Evolutionary conservation across 2,113 vertebrate genomes (phyloP), one percentile per base, ranked within the genome.

Genomic region (Etia nguti): DNA sequence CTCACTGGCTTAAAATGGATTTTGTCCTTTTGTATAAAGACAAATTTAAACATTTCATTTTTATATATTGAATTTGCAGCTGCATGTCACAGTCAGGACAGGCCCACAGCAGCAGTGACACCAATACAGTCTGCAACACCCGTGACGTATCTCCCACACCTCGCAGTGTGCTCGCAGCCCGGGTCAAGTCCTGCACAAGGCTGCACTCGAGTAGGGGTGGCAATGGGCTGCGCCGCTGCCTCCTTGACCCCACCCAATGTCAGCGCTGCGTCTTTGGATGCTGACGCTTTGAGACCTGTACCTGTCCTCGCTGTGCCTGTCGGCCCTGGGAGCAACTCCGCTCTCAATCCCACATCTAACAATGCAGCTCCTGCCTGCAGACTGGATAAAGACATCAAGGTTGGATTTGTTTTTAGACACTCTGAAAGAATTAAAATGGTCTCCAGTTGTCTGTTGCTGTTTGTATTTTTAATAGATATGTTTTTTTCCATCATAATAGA

Each of bases 351-450:
- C 6, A 41, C 91, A n/a, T 85, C 96, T 12, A 93, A 93, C 48
- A 97, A 96, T 88, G 91, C 84, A 41, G 88, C 94, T 82, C 92
- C 95, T 43, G 87, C 94, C 70, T 93, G 92, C 95, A 97, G 97
- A 93, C 94, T 96, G 91, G 99, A 99, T 85, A 99, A 98, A 90
- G 98, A 99, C 26, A 87, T 92, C 91, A 99, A 98, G 97, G 98
- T 99, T 83, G 79, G 87, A 68, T 24, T 24, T 18, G 56, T 13
- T 34, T 48, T 36, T 20, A 31, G 11, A 82, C n/a, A 54, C 43
- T 20, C 41, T 10, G 10, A 55, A 7, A n/a, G 5, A 36, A 20
- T 34, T 12, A n/a, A 18, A 26, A 29, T 13, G 46, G 70, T 77
- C 70, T 50, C 24, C 10, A 50, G 20, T 77, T 77, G 24, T 77